Conservation (phyloP, 2,113 vertebrate species). For the Pterocles gutturalis region DNA sequence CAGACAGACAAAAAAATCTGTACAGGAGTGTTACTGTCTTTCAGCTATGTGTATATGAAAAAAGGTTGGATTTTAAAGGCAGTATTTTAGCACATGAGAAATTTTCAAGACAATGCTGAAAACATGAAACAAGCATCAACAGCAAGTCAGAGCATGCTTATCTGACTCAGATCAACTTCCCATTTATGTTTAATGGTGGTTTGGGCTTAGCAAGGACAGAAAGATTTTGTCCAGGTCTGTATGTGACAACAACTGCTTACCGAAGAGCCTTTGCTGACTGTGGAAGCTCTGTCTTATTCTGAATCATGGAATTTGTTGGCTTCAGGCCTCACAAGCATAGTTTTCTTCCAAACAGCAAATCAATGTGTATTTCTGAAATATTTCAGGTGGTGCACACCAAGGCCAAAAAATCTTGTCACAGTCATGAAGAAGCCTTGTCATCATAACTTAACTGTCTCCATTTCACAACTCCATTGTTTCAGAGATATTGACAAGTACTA, state of each 20-base stretch:
- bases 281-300: not conserved
- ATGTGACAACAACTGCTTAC: not conserved
- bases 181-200: not conserved
- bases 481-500: not conserved
- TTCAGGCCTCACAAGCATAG: not conserved
- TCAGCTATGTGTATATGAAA: not conserved
- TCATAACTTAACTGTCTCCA: not conserved
- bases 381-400: not conserved
- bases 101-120: not conserved
- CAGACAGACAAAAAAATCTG: too few species aligned
- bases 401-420: not conserved
- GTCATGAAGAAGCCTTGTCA: not conserved
- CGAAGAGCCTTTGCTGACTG: not conserved
- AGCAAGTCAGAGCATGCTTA: not conserved
- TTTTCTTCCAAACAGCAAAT: conserved; percentile 11
- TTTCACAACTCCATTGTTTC: not conserved
- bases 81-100: not conserved
- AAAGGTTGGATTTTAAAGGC: not conserved
- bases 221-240: not conserved
- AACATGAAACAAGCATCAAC: not conserved
- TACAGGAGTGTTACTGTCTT: not conserved
- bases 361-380: conserved; percentile 5
- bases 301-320: not conserved
- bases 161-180: not conserved
- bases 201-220: not conserved